Evolutionary conservation across 2,888 invertebrate genomes (phyloP).

Genomic region (Lepidochrysops patricia): DNA sequence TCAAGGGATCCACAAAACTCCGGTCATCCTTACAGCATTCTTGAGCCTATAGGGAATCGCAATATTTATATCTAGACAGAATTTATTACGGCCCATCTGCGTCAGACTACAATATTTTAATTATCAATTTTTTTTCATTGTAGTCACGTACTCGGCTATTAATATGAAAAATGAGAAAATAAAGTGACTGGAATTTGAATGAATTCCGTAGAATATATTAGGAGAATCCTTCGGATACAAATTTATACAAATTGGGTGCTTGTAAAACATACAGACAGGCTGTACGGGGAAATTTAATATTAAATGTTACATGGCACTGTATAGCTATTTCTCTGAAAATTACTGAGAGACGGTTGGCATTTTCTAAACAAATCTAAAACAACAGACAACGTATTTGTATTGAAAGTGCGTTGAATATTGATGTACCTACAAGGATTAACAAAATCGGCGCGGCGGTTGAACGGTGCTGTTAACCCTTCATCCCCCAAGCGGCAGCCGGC

Average conservation of each 20-base stretch:
- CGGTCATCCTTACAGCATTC: background rate
- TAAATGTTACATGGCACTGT: background rate
- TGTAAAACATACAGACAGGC: background rate
- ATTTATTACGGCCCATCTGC: background rate
- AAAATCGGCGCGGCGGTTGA: too few species aligned
- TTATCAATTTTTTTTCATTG: background rate
- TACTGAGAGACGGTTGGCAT: too few species aligned
- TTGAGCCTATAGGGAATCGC: background rate
- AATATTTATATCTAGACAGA: background rate
- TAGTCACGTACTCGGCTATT: background rate
- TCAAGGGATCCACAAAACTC: background rate
- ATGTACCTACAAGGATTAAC: too few species aligned
- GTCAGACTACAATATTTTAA: background rate
- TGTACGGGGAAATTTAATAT: background rate
- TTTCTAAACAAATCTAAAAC: too few species aligned
- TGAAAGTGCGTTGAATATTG: too few species aligned
- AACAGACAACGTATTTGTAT: too few species aligned
- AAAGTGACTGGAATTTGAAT: background rate
- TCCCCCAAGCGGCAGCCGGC: too few species aligned
- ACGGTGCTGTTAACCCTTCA: too few species aligned
- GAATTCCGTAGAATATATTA: background rate
- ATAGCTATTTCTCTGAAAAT: too few species aligned
- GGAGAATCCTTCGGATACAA: background rate
- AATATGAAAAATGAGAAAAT: constrained; percentile 1
- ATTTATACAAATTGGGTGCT: background rate